phyloP scores from a whole-genome alignment of 2,113 vertebrate species.

The Ceyx cyanopectus region DNA sequence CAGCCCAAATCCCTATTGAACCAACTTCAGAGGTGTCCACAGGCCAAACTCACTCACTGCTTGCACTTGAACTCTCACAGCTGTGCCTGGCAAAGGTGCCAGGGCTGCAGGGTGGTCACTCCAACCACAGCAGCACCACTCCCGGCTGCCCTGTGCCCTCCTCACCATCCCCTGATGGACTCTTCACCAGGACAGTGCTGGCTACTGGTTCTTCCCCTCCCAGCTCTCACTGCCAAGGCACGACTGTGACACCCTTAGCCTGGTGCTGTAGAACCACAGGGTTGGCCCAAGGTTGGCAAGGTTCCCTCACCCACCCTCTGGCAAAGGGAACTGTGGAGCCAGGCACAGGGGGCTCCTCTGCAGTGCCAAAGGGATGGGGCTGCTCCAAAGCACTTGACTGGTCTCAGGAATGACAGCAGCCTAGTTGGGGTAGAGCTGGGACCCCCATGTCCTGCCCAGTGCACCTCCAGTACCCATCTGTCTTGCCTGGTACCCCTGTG shows the following conservation, averaged over 20 bases:
- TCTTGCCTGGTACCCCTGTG: too few species aligned
- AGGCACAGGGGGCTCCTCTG: neutral
- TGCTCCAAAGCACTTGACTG: neutral
- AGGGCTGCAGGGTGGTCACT: neutral
- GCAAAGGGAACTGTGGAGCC: neutral
- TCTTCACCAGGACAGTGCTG: neutral
- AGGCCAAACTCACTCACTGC: neutral
- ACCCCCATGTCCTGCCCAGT: too few species aligned
- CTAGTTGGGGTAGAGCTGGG: neutral
- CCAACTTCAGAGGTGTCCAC: neutral
- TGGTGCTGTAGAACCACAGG: neutral
- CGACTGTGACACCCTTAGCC: neutral
- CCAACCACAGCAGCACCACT: neutral
- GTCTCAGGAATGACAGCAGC: neutral
- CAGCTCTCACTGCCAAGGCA: neutral
- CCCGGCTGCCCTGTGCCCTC: neutral
- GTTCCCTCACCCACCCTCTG: neutral
- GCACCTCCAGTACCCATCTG: too few species aligned
- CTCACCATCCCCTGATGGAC: neutral
- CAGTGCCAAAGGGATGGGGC: neutral
- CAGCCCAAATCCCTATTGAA: neutral
- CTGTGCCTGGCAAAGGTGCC: neutral
- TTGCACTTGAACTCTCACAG: neutral
- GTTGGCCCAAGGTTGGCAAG: neutral
- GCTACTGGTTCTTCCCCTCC: neutral